Base-by-base conservation (phyloP, 2,888 invertebrate species). In the Pollenia labialis region DNA sequence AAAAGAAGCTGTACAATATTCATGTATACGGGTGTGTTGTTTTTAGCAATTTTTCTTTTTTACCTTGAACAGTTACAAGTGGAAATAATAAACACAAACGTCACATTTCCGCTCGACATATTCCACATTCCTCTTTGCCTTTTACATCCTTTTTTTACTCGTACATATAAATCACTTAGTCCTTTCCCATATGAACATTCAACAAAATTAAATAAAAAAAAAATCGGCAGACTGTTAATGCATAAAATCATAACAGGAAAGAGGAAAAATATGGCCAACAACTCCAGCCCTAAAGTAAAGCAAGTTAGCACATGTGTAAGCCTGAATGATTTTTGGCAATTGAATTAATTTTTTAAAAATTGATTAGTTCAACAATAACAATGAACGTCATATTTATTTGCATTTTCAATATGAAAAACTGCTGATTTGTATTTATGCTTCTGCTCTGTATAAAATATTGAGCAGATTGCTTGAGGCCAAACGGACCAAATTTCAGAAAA, bases 271-370 rank as follows among this genome's bases (percentile, higher is more conserved):
- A 75, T 18, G 16, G 11, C 18, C 44, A 48, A 8, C 23, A 74
- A 52, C 50, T 44, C 62, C 32, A 32, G 42, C 12, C 16, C 18
- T 50, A 14, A 9, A 23, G 18, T 16, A 32, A 32, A 6, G 32
- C 60, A 60, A 23, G 44, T 32, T 12, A 23, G 23, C 46, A 72
- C 32, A 74, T 56, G 58, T 88, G 88, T 89, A 91, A 89, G 93
- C 90, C 90, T 92, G 91, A 92, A 90, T 92, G 93, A 91, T 88
- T 92, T 91, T 90, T 90, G 91, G 90, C 91, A 91, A 93, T 93
- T 92, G 92, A 93, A 93, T 93, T 93, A 92, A 93, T 92, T 92
- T 91, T 91, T 92, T 92, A 91, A 92, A 92, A 92, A 93, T 92
- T 93, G 91, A 93, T 93, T 92, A 93, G 92, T 91, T 85, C 76